Conservation (phyloP, 2,888 invertebrate genomes). For the Phyto melanocephala region DNA sequence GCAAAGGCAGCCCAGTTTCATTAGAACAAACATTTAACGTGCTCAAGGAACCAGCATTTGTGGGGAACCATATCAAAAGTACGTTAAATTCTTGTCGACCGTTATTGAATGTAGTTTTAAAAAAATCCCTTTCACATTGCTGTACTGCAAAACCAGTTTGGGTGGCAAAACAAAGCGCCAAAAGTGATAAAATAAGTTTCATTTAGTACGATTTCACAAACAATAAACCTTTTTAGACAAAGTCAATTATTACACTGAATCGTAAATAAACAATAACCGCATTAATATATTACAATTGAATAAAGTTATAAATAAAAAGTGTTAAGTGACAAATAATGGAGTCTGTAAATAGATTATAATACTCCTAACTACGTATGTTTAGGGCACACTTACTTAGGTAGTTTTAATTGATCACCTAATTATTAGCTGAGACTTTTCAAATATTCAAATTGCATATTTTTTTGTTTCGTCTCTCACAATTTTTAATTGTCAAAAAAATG, state of each 20-base stretch:
- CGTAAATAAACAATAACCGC: too few species aligned
- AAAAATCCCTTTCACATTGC: conserved; percentile 41
- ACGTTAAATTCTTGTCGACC: background rate
- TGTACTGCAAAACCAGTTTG: background rate
- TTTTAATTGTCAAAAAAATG: too few species aligned
- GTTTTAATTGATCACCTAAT: too few species aligned
- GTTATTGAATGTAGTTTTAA: background rate
- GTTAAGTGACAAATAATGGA: too few species aligned
- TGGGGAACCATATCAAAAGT: conserved; percentile 50
- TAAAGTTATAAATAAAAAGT: too few species aligned
- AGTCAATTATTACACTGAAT: background rate
- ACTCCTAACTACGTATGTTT: too few species aligned
- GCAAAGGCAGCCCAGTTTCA: conserved; percentile 37
- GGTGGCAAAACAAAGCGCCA: background rate
- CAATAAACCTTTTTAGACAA: background rate
- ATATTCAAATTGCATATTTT: too few species aligned
- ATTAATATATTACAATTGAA: too few species aligned
- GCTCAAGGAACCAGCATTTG: background rate
- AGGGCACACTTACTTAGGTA: too few species aligned
- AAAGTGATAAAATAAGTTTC: background rate
- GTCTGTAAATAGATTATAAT: too few species aligned
- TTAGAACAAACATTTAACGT: conserved; percentile 22
- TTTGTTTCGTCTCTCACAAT: too few species aligned
- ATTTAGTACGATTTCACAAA: background rate
- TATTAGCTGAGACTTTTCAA: too few species aligned